These are phyloP conservation scores for Mobula birostris DNA, from an alignment of 2,113 vertebrate species.

Conservation along the genomic window DNA sequence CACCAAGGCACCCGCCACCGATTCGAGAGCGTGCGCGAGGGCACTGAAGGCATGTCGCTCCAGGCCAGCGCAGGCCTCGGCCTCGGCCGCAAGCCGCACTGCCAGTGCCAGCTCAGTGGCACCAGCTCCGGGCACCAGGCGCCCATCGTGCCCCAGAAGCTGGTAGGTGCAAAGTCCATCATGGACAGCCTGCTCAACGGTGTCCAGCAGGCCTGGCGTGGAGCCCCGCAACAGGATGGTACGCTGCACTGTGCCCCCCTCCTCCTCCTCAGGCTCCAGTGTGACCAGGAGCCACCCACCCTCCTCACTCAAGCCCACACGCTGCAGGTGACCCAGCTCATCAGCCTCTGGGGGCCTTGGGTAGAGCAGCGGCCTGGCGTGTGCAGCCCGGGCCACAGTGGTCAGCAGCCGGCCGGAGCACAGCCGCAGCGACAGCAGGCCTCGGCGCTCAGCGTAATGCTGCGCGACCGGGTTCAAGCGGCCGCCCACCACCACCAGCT, in stretches of 20 bases:
- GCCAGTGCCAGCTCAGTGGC: constrained; percentile 42
- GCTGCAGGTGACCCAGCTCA: constrained; percentile 34
- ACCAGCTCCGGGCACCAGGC: constrained; percentile 43
- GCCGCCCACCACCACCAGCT: constrained; percentile 35
- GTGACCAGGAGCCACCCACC: constrained; percentile 36
- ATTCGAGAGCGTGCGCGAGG: constrained; percentile 43
- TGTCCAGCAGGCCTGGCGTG: constrained; percentile 28
- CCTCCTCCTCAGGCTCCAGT: constrained; percentile 29
- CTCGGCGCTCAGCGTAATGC: constrained; percentile 37
- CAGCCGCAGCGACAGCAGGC: constrained; percentile 39
- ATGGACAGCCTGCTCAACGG: constrained; percentile 35
- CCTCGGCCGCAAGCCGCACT: constrained; percentile 32
- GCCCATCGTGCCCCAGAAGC: constrained; percentile 36
- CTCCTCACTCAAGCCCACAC: constrained; percentile 36
- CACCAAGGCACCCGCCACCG: neutral
- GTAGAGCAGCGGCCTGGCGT: neutral
- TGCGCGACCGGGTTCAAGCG: neutral
- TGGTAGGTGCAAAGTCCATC: constrained; percentile 42
- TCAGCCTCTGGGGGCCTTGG: accelerated
- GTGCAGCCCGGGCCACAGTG: constrained; percentile 17
- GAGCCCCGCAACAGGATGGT: constrained; percentile 40
- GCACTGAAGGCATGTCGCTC: constrained; percentile 44
- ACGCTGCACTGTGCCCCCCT: neutral
- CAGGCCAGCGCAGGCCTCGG: neutral
- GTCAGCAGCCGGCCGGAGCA: constrained; percentile 24